Conservation (phyloP, 2,113 vertebrate genomes). For the Crotophaga sulcirostris region DNA sequence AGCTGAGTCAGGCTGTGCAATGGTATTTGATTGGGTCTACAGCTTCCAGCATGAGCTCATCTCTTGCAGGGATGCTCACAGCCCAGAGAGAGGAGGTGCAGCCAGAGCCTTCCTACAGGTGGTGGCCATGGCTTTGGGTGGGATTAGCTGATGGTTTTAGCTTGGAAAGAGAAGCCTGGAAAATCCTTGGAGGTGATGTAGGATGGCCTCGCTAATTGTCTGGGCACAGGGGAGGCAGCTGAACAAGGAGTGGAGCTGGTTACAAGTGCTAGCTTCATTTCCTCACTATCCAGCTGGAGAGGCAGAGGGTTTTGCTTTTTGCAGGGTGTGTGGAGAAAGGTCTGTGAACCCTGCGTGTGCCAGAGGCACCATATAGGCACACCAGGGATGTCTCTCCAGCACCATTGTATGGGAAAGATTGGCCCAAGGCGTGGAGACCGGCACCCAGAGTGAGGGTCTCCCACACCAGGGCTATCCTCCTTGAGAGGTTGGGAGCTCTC, state of each 20-base stretch:
- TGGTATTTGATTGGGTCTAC: not conserved
- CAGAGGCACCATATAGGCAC: not conserved
- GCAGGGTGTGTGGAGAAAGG: not conserved
- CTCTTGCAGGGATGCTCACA: not conserved
- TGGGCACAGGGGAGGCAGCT: not conserved
- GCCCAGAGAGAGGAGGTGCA: not conserved
- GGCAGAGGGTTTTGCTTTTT: not conserved
- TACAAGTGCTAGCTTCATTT: fast-evolving
- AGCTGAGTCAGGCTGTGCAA: not conserved
- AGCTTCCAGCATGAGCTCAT: fast-evolving
- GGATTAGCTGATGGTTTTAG: not conserved
- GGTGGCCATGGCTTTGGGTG: not conserved
- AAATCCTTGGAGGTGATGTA: not conserved
- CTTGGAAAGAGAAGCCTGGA: not conserved
- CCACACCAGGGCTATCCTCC: not conserved
- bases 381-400: not conserved
- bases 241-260: not conserved
- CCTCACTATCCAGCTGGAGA: not conserved
- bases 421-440: no score
- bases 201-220: not conserved
- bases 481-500: fast-evolving
- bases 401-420: not conserved
- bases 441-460: no score
- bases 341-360: fast-evolving
- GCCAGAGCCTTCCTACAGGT: fast-evolving